Evolutionary conservation across 2,797 vertebrate species (phyloP).

Genomic region (Denticeps clupeoides): DNA sequence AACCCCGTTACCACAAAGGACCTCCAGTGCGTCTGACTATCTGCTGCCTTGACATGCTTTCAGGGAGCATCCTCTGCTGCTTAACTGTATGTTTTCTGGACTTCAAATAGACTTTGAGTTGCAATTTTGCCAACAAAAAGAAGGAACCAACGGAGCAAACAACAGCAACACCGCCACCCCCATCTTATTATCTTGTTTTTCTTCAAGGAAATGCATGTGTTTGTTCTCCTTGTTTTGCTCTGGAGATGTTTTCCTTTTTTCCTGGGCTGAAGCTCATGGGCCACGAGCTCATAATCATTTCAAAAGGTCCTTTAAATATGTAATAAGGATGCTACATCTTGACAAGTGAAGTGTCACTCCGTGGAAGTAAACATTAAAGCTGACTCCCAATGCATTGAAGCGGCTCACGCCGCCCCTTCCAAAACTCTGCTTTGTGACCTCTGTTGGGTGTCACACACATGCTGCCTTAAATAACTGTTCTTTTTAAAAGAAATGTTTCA

Average conservation of each 20-base stretch:
- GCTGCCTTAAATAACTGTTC: too few relatives aligned
- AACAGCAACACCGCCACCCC: conserved; percentile 19
- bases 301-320: conserved; percentile 63
- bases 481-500: too few relatives aligned
- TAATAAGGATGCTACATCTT: conserved; percentile 53
- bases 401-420: background rate
- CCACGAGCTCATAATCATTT: conserved; percentile 64
- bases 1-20: conserved; percentile 20
- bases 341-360: conserved; percentile 55
- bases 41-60: conserved; percentile 14
- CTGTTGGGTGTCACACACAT: conserved; percentile 7
- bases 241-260: conserved; percentile 36
- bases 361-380: conserved; percentile 37
- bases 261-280: conserved; percentile 38
- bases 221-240: conserved; percentile 58
- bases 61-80: conserved; percentile 17
- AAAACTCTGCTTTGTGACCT: conserved; percentile 19
- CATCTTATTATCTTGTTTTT: conserved; percentile 36
- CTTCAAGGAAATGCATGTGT: conserved; percentile 40
- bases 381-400: conserved; percentile 17
- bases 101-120: conserved; percentile 42
- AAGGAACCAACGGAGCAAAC: conserved; percentile 29
- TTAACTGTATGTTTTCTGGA: conserved; percentile 28
- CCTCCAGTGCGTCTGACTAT: conserved; percentile 21
- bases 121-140: conserved; percentile 31